Conservation (phyloP, 53 echinoderm and acorn worm species). For the Stichopus horrens region DNA sequence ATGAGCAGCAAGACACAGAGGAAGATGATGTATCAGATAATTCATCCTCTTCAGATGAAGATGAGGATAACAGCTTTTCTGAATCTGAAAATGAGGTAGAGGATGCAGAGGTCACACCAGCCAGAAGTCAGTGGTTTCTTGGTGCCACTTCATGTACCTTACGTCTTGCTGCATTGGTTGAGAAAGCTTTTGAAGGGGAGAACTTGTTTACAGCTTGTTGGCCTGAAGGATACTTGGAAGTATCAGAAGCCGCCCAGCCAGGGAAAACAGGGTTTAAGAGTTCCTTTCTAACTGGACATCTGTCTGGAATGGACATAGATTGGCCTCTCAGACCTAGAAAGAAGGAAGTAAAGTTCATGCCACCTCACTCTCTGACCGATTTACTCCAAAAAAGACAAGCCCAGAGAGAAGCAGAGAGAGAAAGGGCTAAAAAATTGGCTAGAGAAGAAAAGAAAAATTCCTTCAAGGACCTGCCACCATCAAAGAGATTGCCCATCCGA, state of each 20-base stretch:
- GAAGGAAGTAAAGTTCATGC: constrained; percentile 33
- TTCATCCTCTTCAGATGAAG: constrained; percentile 11
- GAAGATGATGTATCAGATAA: neutral
- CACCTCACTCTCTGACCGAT: neutral
- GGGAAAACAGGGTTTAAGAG: neutral
- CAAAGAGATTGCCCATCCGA: constrained; percentile 15
- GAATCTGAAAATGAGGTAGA: constrained; percentile 15
- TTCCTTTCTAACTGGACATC: neutral
- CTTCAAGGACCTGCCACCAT: constrained; percentile 26
- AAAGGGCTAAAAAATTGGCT: constrained; percentile 19
- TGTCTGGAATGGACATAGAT: neutral
- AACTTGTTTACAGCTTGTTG: constrained; percentile 6
- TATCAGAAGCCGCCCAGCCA: neutral
- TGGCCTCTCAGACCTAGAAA: constrained; percentile 32
- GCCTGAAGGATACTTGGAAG: constrained; percentile 24
- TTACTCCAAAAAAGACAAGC: neutral
- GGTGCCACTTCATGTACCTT: constrained; percentile 10
- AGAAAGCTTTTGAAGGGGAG: neutral
- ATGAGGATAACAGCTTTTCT: neutral
- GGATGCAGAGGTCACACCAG: constrained; percentile 4
- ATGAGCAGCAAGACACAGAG: neutral
- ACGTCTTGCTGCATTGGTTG: neutral
- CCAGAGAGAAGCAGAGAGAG: neutral
- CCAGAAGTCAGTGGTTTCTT: neutral
- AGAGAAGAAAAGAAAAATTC: neutral